Conservation (phyloP, 2,113 vertebrate genomes). For the Cyanistes caeruleus region DNA sequence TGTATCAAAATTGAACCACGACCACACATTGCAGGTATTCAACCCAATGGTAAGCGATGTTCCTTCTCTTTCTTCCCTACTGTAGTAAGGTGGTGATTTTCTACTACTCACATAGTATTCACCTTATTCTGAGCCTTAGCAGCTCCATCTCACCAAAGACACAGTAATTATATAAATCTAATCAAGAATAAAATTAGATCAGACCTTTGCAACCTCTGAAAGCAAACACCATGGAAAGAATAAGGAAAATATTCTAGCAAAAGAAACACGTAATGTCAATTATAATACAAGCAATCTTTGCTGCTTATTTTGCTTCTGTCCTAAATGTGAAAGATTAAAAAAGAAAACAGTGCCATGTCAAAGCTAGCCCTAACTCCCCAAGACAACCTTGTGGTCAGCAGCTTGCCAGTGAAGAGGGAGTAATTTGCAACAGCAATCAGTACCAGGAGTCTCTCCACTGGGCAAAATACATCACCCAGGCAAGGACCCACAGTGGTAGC, state of each 20-base stretch:
- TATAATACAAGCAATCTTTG: not conserved
- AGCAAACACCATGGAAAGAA: not conserved
- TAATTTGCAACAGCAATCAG: not conserved
- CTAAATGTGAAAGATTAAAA: not conserved
- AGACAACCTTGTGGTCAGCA: not conserved
- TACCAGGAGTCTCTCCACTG: not conserved
- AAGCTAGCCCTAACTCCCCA: not conserved
- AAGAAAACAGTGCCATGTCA: not conserved
- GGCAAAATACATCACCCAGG: not conserved
- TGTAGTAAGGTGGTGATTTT: not conserved
- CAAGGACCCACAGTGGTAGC: not conserved
- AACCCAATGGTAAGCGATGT: not conserved
- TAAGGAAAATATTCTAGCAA: not conserved
- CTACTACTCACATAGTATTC: not conserved
- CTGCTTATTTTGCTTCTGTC: not conserved
- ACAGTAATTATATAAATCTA: not conserved
- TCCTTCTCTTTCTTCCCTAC: not conserved
- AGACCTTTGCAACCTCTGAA: not conserved
- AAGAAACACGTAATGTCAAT: not conserved
- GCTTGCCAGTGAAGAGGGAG: not conserved
- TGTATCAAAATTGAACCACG: not conserved
- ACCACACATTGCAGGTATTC: not conserved
- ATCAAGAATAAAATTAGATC: not conserved
- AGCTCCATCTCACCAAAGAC: not conserved
- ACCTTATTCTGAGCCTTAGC: not conserved